Evolutionary conservation across 2,888 invertebrate species (phyloP), one percentile per base, ranked within the genome.

Genomic region (Tachystola acroxantha): DNA sequence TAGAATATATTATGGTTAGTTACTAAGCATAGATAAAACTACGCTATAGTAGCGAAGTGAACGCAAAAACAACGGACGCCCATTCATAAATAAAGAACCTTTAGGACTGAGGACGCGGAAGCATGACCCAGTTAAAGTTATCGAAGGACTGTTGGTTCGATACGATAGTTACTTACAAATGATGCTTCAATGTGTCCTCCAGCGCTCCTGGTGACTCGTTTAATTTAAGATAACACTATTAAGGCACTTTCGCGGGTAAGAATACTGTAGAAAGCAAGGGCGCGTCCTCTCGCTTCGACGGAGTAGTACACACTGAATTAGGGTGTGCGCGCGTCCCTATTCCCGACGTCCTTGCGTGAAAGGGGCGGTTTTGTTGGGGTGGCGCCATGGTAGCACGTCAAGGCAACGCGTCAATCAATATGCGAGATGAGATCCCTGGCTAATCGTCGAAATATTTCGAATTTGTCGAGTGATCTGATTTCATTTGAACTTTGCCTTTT

Each of bases 391-490:
- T 64, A 70, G 66, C 69, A 64, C 34, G 10, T 70, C 72, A 76
- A 74, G 71, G 72, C 71, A 67, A 70, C 67, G 71, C 76, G 76
- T 84, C 84, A 85, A 86, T 86, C 85, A 86, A 86, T 86, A 86
- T 80, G 72, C 73, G 71, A 75, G 81, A 85, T 76, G 75, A 73
- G 68, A 64, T 65, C 64, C 56, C 59, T 46, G 50, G 64, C 57
- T 73, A 74, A 77, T 76, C 57, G 61, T 47, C 47, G 37, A 55
- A 24, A 42, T 53, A 43, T 50, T 48, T 50, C 41, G 46, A 43
- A 46, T 49, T 42, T 44, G 40, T 32, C 40, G 45, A 36, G 37
- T 48, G 48, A 50, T 49, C 43, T 24, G 24, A 16, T 16, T 16
- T 6, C 3, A 16, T 16, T 16, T 6, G 16, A 16, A 4, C 16